Evolutionary conservation across 1,140 invertebrate species (phyloP).

Genomic region (Temnothorax longispinosus): DNA sequence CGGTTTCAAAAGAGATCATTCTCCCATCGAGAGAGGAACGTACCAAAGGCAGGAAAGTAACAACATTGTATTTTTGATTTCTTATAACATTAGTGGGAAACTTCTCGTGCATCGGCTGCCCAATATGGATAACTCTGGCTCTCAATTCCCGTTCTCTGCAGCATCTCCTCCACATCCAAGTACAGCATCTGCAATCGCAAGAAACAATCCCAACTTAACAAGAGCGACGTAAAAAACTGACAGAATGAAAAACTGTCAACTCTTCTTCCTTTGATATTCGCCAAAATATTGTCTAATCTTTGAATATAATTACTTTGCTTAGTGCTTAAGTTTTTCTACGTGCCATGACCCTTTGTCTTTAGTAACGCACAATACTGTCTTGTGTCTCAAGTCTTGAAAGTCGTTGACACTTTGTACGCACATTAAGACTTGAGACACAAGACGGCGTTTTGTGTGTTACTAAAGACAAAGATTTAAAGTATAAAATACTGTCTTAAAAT

Average conservation of each 20-base stretch:
- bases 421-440: no score
- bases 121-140: conserved; percentile 89
- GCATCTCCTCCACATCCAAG: conserved; percentile 89
- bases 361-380: no score
- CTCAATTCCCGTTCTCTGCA: conserved; percentile 89
- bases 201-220: background rate
- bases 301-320: no score
- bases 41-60: conserved; percentile 99
- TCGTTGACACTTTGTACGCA: no score
- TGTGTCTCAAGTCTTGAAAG: no score
- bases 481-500: no score
- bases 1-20: background rate
- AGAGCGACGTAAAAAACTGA: background rate
- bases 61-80: conserved; percentile 99
- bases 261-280: background rate
- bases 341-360: no score
- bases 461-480: no score
- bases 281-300: background rate
- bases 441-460: no score
- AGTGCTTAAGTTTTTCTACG: no score
- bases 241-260: background rate
- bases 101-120: conserved; percentile 90
- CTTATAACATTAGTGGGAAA: conserved; percentile 98
- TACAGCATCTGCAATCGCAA: conserved; percentile 82
- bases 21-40: conserved; percentile 62